phyloP scores from a whole-genome alignment of 2,888 invertebrate species.

The Nomada hirtipes region DNA sequence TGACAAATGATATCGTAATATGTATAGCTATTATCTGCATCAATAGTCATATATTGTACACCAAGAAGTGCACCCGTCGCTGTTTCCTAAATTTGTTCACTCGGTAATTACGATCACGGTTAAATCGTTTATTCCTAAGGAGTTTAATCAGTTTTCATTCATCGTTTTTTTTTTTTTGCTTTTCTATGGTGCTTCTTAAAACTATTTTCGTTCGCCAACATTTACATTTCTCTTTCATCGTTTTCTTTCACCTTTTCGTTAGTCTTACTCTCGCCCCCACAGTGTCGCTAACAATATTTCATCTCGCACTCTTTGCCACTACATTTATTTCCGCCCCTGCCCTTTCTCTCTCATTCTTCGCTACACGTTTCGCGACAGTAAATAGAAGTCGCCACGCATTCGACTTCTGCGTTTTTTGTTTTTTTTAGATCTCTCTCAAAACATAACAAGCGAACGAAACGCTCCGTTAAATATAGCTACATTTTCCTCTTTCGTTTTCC shows the following conservation, averaged over 20 bases:
- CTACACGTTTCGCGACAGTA: conserved; percentile 55
- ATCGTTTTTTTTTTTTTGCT: conserved; percentile 1
- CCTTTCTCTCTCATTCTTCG: conserved; percentile 16
- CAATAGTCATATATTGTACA: conserved; percentile 70
- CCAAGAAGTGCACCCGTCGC: conserved; percentile 68
- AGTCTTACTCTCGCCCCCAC: conserved; percentile 9
- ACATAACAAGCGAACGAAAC: conserved; percentile 74
- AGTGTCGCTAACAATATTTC: conserved; percentile 16
- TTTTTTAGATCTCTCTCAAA: conserved; percentile 71
- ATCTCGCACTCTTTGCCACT: background rate
- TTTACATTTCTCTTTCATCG: conserved; percentile 35
- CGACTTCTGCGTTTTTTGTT: background rate
- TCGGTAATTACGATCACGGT: conserved; percentile 64
- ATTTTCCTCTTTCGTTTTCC: conserved; percentile 32
- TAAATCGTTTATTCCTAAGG: conserved; percentile 56
- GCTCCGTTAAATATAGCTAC: conserved; percentile 67
- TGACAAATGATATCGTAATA: conserved; percentile 78
- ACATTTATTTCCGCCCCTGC: no score
- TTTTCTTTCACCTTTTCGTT: conserved; percentile 20
- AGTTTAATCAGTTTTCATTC: conserved; percentile 39
- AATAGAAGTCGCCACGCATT: conserved; percentile 48
- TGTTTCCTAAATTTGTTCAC: conserved; percentile 57
- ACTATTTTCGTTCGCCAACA: conserved; percentile 55
- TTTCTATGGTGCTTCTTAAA: conserved; percentile 53
- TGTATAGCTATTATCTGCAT: conserved; percentile 70